Percentiles rank a stretch among this genome's conserved stretches.
phyloP scores from a whole-genome alignment of 2,113 vertebrate genomes.

The Carassius carassius region DNA sequence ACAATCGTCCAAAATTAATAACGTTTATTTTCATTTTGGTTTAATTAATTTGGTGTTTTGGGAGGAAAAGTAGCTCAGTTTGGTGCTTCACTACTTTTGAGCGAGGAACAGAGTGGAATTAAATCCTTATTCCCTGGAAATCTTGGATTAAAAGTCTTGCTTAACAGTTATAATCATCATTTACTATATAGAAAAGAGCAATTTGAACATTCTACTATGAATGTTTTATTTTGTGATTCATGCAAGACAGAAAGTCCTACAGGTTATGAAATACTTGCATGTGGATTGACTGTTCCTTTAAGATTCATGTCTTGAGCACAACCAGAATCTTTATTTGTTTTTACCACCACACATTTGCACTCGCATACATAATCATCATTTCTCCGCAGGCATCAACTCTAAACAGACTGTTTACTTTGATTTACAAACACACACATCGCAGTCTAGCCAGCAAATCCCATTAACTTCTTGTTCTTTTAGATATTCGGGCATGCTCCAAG shows the following conservation, averaged over 20 bases:
- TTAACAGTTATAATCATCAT: background rate
- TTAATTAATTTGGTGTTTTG: no score
- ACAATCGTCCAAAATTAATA: no score
- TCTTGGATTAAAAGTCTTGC: background rate
- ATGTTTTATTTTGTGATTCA: background rate
- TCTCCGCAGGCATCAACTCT: background rate
- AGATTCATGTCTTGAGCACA: background rate
- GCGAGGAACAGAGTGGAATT: background rate
- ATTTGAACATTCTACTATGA: background rate
- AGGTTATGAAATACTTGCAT: background rate
- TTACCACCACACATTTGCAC: background rate
- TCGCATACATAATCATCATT: background rate
- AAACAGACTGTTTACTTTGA: background rate
- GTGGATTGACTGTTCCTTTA: background rate
- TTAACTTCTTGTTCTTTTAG: slow-evolving; percentile 64
- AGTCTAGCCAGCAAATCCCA: slow-evolving; percentile 31
- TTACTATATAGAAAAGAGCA: background rate
- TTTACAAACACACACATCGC: background rate
- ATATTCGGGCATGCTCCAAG: slow-evolving; percentile 91
- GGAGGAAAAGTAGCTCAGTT: no score
- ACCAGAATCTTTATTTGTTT: background rate
- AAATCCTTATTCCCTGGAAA: background rate
- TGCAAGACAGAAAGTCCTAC: background rate
- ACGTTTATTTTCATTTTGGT: no score
- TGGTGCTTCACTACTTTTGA: no score